Evolutionary conservation across 2,113 vertebrate genomes (phyloP).

Genomic region (Prionailurus viverrinus): DNA sequence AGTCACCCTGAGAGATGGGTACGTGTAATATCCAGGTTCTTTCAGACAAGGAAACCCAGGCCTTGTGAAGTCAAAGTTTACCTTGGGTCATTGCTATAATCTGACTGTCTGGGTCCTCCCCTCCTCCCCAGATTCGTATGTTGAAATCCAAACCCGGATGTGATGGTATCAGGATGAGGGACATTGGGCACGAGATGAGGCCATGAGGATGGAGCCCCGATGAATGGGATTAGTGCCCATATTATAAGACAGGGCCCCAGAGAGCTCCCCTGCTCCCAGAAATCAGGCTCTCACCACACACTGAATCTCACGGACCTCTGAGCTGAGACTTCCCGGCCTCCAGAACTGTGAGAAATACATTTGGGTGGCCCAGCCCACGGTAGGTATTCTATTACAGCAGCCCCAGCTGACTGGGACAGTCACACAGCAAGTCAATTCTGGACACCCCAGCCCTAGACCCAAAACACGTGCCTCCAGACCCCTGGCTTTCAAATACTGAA

Average conservation of each 20-base stretch:
- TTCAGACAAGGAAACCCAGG: background rate
- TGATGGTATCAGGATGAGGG: background rate
- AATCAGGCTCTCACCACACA: background rate
- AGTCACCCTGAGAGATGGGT: background rate
- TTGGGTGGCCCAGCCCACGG: background rate
- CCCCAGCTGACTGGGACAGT: too few relatives aligned
- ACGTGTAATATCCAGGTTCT: background rate
- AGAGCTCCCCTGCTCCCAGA: background rate
- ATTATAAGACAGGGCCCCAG: background rate
- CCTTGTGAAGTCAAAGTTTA: background rate
- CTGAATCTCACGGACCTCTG: background rate
- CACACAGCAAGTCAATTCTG: background rate
- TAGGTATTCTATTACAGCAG: background rate
- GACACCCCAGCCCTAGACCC: too few relatives aligned
- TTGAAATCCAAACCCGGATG: background rate
- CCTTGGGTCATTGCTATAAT: background rate
- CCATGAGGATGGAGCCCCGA: background rate
- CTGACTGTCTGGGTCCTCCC: background rate
- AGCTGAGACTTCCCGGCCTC: background rate
- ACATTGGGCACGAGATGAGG: background rate
- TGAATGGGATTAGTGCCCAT: background rate
- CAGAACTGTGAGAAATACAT: background rate
- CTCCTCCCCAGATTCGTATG: background rate
- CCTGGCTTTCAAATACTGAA: background rate
- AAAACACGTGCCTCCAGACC: background rate